Percentiles rank a stretch among this genome's conserved stretches.
phyloP scores from a whole-genome alignment of 2,888 invertebrate genomes.

The Stenchaetothrips biformis region DNA sequence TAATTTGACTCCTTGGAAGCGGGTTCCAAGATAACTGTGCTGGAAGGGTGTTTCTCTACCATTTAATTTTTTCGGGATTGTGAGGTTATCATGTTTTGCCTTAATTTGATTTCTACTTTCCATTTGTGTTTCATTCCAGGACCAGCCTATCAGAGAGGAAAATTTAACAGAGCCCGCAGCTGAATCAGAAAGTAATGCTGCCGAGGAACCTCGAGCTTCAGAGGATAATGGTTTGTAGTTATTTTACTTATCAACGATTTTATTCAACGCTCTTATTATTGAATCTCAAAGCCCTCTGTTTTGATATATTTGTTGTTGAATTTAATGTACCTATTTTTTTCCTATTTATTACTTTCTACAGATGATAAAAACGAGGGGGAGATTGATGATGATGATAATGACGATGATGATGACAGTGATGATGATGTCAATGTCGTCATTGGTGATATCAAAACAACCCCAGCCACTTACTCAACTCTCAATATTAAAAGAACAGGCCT shows the following conservation, averaged over 20 bases:
- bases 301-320: neutral
- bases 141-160: neutral
- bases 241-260: neutral
- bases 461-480: slow-evolving; percentile 62
- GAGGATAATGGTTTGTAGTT: neutral
- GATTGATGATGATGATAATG: slow-evolving; percentile 55
- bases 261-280: neutral
- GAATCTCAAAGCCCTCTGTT: neutral
- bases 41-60: neutral
- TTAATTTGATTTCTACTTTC: too few relatives aligned
- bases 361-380: slow-evolving; percentile 38
- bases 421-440: slow-evolving; percentile 90
- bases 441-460: slow-evolving; percentile 76
- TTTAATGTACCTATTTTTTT: neutral
- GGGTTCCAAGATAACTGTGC: neutral
- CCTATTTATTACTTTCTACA: slow-evolving; percentile 33
- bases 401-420: slow-evolving; percentile 67
- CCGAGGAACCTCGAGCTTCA: neutral
- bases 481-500: slow-evolving; percentile 61
- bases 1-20: neutral
- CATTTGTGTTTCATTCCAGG: neutral
- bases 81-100: neutral
- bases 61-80: neutral
- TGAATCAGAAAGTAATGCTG: neutral
- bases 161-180: neutral